Conservation (phyloP, 2,113 vertebrate genomes). For the Centropus bengalensis region DNA sequence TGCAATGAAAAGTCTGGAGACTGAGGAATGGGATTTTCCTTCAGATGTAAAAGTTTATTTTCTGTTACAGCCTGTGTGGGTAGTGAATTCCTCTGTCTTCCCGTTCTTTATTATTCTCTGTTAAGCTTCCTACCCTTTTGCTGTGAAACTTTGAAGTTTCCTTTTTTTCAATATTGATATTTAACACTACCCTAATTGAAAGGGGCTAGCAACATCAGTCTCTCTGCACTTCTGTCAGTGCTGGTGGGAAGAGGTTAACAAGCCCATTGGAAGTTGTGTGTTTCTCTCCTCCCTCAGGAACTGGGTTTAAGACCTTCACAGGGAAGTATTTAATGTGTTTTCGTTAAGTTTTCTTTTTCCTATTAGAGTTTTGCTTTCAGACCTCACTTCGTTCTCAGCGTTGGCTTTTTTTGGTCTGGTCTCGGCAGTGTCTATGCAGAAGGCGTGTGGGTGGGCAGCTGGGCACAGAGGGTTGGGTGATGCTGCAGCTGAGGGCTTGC, state of each 20-base stretch:
- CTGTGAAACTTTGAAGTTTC: background rate
- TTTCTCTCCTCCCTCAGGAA: constrained; percentile 22
- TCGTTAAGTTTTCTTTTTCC: background rate
- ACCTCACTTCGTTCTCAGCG: fast-evolving
- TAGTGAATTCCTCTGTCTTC: constrained; percentile 33
- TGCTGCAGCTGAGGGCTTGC: background rate
- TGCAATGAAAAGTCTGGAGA: background rate
- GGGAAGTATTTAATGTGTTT: constrained; percentile 54
- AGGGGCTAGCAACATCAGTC: background rate
- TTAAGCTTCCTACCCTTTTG: background rate
- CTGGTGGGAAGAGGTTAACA: constrained; percentile 1
- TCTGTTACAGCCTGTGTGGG: background rate
- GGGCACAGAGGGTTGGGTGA: fast-evolving
- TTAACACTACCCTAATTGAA: background rate
- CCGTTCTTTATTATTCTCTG: constrained; percentile 9
- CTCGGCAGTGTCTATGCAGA: fast-evolving
- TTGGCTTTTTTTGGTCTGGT: background rate
- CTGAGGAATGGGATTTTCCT: constrained; percentile 32
- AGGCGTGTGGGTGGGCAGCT: fast-evolving
- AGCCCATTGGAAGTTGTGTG: background rate
- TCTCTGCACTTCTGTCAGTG: background rate
- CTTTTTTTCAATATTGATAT: background rate
- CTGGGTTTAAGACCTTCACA: constrained; percentile 26
- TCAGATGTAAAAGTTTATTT: constrained; percentile 23
- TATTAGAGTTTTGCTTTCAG: background rate